Percentiles rank a stretch among this genome's conserved stretches.
phyloP scores from a whole-genome alignment of 1,140 invertebrate species.

The Melanaphis sacchari region DNA sequence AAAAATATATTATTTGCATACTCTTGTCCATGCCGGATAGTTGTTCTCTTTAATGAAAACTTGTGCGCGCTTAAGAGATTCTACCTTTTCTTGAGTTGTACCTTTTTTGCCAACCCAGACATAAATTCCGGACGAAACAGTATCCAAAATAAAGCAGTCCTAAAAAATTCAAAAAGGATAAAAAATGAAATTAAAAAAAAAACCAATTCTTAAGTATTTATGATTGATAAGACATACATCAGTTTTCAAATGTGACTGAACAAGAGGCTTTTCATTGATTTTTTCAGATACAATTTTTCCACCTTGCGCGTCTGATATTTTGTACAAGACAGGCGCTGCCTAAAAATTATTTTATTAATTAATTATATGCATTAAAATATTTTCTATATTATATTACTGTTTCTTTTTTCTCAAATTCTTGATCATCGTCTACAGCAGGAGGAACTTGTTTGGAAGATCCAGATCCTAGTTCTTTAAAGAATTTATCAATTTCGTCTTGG shows the following conservation, averaged over 20 bases:
- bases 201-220: neutral
- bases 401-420: conserved; percentile 66
- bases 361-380: neutral
- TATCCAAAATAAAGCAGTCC: conserved; percentile 87
- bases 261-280: conserved; percentile 73
- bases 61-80: conserved; percentile 80
- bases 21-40: conserved; percentile 80
- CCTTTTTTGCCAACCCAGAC: conserved; percentile 86
- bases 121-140: conserved; percentile 80
- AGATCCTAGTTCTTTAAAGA: conserved; percentile 77
- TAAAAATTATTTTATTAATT: conserved; percentile 61
- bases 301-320: conserved; percentile 73
- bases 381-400: conserved; percentile 61
- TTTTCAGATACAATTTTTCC: conserved; percentile 73
- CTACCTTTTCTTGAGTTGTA: conserved; percentile 77
- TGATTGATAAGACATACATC: conserved; percentile 66
- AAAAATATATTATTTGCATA: conserved; percentile 61
- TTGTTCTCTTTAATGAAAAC: conserved; percentile 75
- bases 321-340: conserved; percentile 70
- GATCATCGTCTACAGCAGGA: conserved; percentile 73
- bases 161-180: conserved; percentile 62
- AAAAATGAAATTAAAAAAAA: neutral
- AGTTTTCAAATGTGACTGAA: conserved; percentile 75
- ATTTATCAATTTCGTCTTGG: conserved; percentile 70
- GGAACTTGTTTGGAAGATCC: conserved; percentile 73